Evolutionary conservation across 2,113 vertebrate genomes (phyloP).

Genomic region (Aegotheles bennettii): DNA sequence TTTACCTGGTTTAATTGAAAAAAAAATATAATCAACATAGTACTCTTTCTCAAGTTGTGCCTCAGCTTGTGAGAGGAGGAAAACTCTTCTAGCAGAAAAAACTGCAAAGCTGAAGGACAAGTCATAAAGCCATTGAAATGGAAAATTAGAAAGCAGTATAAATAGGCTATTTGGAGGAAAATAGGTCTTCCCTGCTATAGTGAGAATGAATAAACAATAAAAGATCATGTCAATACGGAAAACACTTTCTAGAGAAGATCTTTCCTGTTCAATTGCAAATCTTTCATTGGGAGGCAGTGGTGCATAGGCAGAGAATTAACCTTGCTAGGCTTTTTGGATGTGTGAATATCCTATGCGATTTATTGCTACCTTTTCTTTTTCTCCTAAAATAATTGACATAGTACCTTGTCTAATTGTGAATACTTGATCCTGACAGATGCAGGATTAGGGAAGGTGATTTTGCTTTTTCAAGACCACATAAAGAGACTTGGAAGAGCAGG

Average conservation of each 20-base stretch:
- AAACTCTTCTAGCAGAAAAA: not conserved
- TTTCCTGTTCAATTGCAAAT: not conserved
- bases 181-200: conserved; percentile 51
- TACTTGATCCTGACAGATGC: not conserved
- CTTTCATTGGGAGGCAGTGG: not conserved
- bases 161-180: conserved; percentile 58
- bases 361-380: not conserved
- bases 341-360: not conserved
- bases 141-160: conserved; percentile 71
- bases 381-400: not conserved
- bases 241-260: not conserved
- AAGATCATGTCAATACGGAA: not conserved
- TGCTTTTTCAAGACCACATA: not conserved
- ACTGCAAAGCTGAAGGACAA: conserved; percentile 34
- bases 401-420: not conserved
- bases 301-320: not conserved
- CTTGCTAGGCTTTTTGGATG: not conserved
- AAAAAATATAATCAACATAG: not conserved
- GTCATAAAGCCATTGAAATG: conserved; percentile 60
- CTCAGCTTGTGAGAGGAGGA: not conserved
- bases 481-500: not conserved
- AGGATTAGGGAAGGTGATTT: not conserved
- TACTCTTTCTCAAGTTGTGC: not conserved
- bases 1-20: not conserved
- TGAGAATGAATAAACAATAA: conserved; percentile 69